Evolutionary conservation across 2,113 vertebrate species (phyloP).

Genomic region (Ammodramus savannarum): DNA sequence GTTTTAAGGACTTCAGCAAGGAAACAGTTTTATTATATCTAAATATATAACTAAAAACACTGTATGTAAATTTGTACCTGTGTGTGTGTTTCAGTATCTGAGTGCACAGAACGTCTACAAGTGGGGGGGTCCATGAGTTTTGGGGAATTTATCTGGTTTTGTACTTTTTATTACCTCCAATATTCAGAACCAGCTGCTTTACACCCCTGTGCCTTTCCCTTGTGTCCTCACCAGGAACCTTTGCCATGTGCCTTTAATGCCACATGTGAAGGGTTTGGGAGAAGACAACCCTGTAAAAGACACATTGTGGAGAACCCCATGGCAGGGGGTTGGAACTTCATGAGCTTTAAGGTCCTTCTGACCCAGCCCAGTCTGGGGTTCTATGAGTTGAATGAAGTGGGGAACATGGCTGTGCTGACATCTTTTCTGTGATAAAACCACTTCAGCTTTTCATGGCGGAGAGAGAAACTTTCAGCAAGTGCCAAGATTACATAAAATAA

Average conservation of each 20-base stretch:
- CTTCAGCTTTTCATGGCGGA: not conserved
- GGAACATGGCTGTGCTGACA: not conserved
- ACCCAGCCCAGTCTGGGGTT: not conserved
- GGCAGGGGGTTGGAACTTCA: not conserved
- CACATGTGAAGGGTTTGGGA: not conserved
- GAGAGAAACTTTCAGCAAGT: not conserved
- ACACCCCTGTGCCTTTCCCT: not conserved
- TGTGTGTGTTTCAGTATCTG: not conserved
- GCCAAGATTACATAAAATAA: not conserved
- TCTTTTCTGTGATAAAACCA: not conserved
- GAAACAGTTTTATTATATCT: not conserved
- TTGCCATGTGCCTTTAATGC: not conserved
- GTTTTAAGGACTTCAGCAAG: not conserved
- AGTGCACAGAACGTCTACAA: accelerated
- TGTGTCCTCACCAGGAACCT: not conserved
- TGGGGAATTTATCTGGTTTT: not conserved
- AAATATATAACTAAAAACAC: not conserved
- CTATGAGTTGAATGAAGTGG: not conserved
- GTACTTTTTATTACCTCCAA: not conserved
- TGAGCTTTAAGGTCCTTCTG: not conserved
- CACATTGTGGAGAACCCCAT: accelerated
- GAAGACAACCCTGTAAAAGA: not conserved
- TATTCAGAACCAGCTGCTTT: not conserved
- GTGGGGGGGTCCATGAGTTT: accelerated
- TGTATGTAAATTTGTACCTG: not conserved